Evolutionary conservation across 2,888 invertebrate species (phyloP).

Genomic region (Polydrusus cervinus): DNA sequence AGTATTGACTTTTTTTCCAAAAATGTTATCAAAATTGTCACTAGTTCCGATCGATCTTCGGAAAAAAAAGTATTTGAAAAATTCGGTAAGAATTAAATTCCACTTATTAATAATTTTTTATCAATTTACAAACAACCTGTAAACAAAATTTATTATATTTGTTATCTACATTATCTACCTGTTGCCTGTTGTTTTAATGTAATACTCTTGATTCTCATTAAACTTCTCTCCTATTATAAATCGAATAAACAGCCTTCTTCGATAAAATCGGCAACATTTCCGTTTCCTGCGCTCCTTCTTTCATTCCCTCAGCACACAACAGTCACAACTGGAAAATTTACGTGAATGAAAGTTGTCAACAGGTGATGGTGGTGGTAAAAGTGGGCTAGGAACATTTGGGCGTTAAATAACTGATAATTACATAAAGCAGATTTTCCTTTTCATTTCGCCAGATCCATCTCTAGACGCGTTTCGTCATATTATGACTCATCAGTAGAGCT

Average conservation of each 20-base stretch:
- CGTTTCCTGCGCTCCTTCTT: slow-evolving; percentile 36
- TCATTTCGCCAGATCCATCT: no score
- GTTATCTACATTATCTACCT: slow-evolving; percentile 8
- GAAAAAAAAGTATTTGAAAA: no score
- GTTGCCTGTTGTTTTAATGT: not conserved
- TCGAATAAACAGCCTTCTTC: slow-evolving; percentile 29
- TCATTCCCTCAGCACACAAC: slow-evolving; percentile 24
- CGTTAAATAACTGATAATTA: not conserved
- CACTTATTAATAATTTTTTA: no score
- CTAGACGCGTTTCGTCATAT: no score
- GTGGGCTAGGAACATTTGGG: not conserved
- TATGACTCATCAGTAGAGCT: no score
- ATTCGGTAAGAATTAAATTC: no score
- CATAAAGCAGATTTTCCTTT: no score
- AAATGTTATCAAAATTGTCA: no score
- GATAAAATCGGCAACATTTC: slow-evolving; percentile 41
- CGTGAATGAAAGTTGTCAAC: slow-evolving; percentile 49
- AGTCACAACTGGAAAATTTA: slow-evolving; percentile 28
- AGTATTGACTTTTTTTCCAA: no score
- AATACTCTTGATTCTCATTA: slow-evolving; percentile 25
- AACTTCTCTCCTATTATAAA: slow-evolving; percentile 26
- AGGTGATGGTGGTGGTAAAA: slow-evolving; percentile 37
- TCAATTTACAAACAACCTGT: not conserved
- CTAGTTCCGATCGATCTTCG: no score
- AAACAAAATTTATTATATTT: not conserved